Evolutionary conservation across 2,113 vertebrate species (phyloP), one percentile per base, ranked within the genome.

Genomic region (Periophthalmus modestus): DNA sequence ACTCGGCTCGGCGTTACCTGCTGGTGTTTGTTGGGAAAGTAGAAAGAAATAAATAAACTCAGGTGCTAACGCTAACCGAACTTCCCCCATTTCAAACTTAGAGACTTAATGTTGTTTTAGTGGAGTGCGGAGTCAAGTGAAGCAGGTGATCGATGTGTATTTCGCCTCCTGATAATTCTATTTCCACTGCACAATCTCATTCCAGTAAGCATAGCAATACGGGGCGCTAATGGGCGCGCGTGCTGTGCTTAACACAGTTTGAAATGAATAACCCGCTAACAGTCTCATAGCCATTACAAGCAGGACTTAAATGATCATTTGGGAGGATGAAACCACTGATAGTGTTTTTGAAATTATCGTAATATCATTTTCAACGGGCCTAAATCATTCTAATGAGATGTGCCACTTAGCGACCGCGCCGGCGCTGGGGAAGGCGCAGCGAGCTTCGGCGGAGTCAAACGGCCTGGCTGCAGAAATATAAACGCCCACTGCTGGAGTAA

Each of bases 231-330:
- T 92, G 87, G 84, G 72, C 67, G 79, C 36, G 73, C 90, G 85
- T 92, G 92, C 90, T 92, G 93, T 92, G 90, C 89, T 92, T 87
- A 93, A 92, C 91, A 90, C 88, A 87, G 81, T 92, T 81, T 91
- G 89, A 92, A 93, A 91, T 89, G 86, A 94, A 92, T 87, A 87
- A 82, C 85, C 83, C 59, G 66, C 76, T 84, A 91, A 90, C 88
- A 88, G 85, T 81, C 85, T 87, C 88, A 77, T 82, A 67, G 84
- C 85, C 85, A 91, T 91, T 86, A 89, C 84, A 88, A 78, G 82
- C 79, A 88, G 80, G 87, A 88, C 85, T 90, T 82, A 89, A 91
- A 90, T 80, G 88, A 89, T 88, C 83, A 79, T 83, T 87, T 73
- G 80, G 78, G 87, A 84, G 82, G 85, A 88, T 80, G 67, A 78